Base-by-base conservation (phyloP, 2,888 invertebrate species). In the Nomada lathburiana region DNA sequence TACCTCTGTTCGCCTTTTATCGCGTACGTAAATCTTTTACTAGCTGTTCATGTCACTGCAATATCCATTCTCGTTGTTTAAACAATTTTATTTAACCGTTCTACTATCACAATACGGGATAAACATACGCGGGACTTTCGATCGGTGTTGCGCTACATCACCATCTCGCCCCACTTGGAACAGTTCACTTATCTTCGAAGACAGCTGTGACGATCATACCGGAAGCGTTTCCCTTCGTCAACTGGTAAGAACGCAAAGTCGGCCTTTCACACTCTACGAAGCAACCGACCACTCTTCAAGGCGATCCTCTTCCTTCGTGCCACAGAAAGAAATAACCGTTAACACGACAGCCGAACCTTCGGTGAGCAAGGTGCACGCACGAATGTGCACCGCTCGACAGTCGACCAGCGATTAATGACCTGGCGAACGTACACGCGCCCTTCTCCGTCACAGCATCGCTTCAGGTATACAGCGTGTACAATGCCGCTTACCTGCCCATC, bases 361-460 rank as follows among this genome's bases (percentile, higher is more conserved):
- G 63, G 53, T 64, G 59, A 75, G 79, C 69, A 80, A 68, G 68
- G 65, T 68, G 16, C 53, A 85, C 86, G 85, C 82, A 84, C 83
- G 85, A 85, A 72, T 84, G 84, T 80, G 76, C 55, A 11, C 82
- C 71, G 72, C 73, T 74, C 83, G 62, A 53, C 63, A 20, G 70
- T 63, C 82, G 72, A 64, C 76, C 64, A 80, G 64, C 85, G 89
- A 89, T 89, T 89, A 89, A 89, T 84, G 86, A 89, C 85, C 86
- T 65, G 84, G 75, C 67, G 77, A 68, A 79, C 74, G 79, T 85
- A 72, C 72, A 74, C 76, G 75, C 80, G 79, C 80, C 83, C 85
- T 83, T 85, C 85, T 70, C 80, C 80, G 52, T 55, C 60, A 2
- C 57, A 36, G 26, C 18, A 53, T 57, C 68, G 68, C 53, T 59